These are phyloP conservation scores for Archilochus colubris DNA, from an alignment of 2,113 vertebrate genomes.

Conservation along the genomic window DNA sequence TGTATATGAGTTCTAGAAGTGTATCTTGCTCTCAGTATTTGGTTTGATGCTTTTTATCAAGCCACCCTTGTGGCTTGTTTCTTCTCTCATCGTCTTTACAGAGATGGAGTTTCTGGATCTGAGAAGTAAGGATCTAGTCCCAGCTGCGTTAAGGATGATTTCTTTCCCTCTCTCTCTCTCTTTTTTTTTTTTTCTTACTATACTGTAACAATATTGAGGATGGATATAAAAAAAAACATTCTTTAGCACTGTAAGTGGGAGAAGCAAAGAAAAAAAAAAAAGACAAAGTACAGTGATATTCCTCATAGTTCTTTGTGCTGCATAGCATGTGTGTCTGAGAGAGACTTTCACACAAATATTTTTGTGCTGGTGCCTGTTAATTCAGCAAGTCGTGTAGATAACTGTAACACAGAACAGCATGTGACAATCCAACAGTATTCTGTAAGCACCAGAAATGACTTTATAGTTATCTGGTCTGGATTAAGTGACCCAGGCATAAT, in stretches of 20 bases:
- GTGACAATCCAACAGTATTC: conserved; percentile 13
- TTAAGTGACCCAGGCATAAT: background rate
- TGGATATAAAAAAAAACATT: background rate
- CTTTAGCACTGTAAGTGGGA: background rate
- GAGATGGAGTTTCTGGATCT: background rate
- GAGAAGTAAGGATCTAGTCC: background rate
- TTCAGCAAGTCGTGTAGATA: background rate
- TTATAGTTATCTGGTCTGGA: background rate
- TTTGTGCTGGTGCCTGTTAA: background rate
- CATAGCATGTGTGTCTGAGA: background rate
- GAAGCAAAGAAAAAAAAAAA: background rate
- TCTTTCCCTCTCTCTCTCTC: background rate
- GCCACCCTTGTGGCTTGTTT: background rate
- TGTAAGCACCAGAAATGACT: background rate
- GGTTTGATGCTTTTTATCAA: background rate
- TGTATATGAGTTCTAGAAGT: background rate
- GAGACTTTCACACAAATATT: background rate
- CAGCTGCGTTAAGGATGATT: background rate
- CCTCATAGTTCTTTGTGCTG: background rate
- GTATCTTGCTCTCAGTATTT: background rate
- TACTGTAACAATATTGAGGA: background rate
- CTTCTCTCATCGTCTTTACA: background rate
- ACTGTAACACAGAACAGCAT: background rate
- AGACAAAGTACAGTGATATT: background rate
- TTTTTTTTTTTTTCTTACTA: background rate